Evolutionary conservation across 2,888 invertebrate species (phyloP), one percentile per base, ranked within the genome.

Genomic region (Lasioglossum calceatum): DNA sequence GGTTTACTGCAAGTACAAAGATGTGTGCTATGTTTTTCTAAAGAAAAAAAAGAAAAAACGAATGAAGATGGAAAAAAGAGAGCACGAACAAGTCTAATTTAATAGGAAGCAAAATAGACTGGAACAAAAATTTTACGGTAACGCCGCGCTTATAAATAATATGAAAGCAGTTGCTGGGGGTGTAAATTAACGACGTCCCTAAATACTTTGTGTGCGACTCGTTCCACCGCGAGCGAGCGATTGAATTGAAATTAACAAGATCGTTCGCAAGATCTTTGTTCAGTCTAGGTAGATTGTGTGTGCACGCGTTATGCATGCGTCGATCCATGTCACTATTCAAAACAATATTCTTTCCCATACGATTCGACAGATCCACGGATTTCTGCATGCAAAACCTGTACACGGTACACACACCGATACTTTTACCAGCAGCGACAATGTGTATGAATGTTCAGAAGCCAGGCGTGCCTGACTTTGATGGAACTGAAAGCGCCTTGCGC

Each of bases 381-480:
- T 54, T 73, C 36, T 77, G 50, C 79, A 79, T 79, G 87, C 85
- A 81, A 47, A 58, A 71, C 79, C 64, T 86, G 84, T 83, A 67
- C 79, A 79, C 73, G 72, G 27, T 64, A 79, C 79, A 79, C 80
- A 87, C 80, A 87, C 91, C 89, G 83, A 91, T 93, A 88, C 88
- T 93, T 92, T 87, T 93, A 92, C 95, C 94, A 95, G 95, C 95
- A 95, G 94, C 94, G 95, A 95, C 94, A 93, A 92, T 92, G 93
- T 93, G 93, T 94, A 95, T 94, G 93, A 89, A 91, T 87, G 91
- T 89, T 90, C 91, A 89, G 85, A 91, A 89, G 88, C 88, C 87
- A 89, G 93, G 93, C 92, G 92, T 92, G 91, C 91, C 93, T 93
- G 92, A 92, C 91, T 91, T 89, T 89, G 90, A 84, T 92, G 91